Percentiles rank a stretch among this genome's conserved stretches.
Conservation (phyloP, 2,797 vertebrate genomes). For the Astyanax mexicanus region DNA sequence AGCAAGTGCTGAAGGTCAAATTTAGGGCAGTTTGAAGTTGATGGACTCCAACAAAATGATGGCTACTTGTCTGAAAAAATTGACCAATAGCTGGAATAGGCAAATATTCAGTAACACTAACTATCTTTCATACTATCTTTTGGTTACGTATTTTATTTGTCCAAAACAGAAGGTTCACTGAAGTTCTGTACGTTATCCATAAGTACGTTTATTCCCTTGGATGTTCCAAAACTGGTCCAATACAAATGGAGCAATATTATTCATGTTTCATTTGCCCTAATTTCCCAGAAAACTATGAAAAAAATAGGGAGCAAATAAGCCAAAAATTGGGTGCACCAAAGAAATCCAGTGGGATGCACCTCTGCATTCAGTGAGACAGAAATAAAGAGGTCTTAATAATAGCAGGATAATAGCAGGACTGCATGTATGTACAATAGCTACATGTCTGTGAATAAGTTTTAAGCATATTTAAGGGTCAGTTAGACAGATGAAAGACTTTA, state of each 20-base stretch:
- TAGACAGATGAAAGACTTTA: slow-evolving; percentile 66
- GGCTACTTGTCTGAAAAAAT: slow-evolving; percentile 33
- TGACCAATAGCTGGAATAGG: slow-evolving; percentile 20
- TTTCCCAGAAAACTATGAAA: no score
- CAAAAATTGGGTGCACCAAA: not conserved
- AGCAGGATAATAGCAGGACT: slow-evolving; percentile 6
- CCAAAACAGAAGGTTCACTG: not conserved
- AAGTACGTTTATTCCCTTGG: slow-evolving; percentile 28
- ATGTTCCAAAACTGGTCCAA: slow-evolving; percentile 2
- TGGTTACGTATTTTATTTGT: slow-evolving; percentile 1
- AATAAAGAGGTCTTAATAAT: no score
- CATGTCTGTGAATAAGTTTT: slow-evolving; percentile 51
- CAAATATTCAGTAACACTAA: no score
- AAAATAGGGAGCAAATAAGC: not conserved
- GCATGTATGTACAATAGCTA: slow-evolving; percentile 23
- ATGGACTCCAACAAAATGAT: slow-evolving; percentile 68
- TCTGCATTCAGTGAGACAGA: no score
- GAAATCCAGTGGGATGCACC: slow-evolving; percentile 27
- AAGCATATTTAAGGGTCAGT: slow-evolving; percentile 66
- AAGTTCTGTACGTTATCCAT: not conserved
- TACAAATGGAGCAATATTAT: not conserved
- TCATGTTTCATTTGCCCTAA: not conserved
- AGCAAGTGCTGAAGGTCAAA: slow-evolving; percentile 65
- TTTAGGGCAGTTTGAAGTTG: slow-evolving; percentile 80
- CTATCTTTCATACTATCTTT: no score